Evolutionary conservation across 2,113 vertebrate species (phyloP), one percentile per base, ranked within the genome.

Genomic region (Cinclus cinclus): DNA sequence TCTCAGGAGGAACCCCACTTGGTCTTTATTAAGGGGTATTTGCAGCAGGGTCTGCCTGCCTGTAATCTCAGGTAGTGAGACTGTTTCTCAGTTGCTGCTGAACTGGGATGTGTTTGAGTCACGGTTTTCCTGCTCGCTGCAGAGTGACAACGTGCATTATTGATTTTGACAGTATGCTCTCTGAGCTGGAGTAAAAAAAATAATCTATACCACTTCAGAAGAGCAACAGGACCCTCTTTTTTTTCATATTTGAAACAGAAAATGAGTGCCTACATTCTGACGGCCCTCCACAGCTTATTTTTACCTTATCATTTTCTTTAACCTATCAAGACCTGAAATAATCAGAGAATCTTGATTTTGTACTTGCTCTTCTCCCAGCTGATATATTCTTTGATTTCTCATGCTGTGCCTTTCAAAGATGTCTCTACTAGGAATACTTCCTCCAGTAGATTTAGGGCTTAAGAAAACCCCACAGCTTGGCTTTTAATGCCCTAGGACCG

Each of bases 41-140:
- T 90, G 68, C 75, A 95, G 85, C 41, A 60, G 73, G 50, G 44
- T 82, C 80, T 96, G 13, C 25, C 37, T 75, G 52, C 59, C 68
- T 90, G 64, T 81, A 90, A 92, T 93, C 60, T 65, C 39, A 55
- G 76, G 60, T 31, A 65, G 60, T 16, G 37, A 64, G 49, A 35
- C 60, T 90, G 41, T 23, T 90, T 96, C 75, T 83, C 55, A 83
- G 79, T 44, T 77, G 88, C 88, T 81, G 5, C 76, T 88, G 85
- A 60, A 52, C 19, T 35, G 56, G 44, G 37, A 83, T 93, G 73
- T 83, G 55, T 74, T 75, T 74, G 35, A 94, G 71, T 86, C 68
- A 85, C 70, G 63, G 80, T 65, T 67, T 83, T 21, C 33, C n/a
- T 46, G 37, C 85, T 90, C 1, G 0, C 82, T 42, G 83, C 59